phyloP scores from a whole-genome alignment of 1,140 invertebrate genomes.

The Drosophila melanogaster region DNA sequence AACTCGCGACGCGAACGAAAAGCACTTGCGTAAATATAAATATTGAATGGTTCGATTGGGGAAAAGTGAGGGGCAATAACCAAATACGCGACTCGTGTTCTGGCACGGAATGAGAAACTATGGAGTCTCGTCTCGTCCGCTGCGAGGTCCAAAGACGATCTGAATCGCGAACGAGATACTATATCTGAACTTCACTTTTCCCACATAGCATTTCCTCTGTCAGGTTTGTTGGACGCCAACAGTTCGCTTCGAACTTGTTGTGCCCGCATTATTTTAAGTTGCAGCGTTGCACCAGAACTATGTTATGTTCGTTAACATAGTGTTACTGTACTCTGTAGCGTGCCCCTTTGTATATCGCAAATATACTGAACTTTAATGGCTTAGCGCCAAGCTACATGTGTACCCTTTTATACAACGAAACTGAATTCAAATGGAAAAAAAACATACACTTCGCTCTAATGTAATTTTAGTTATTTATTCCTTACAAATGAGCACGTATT shows the following conservation, averaged over 20 bases:
- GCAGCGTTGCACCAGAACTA: not conserved
- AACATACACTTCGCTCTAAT: too few species aligned
- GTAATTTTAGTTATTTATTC: too few species aligned
- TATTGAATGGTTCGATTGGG: constrained; percentile 38
- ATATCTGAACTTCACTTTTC: constrained; percentile 5
- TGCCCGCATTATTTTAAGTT: not conserved
- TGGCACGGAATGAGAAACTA: not conserved
- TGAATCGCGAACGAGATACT: constrained; percentile 1
- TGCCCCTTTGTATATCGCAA: not conserved
- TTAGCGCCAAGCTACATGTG: not conserved
- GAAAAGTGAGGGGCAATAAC: constrained; percentile 15
- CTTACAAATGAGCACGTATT: too few species aligned
- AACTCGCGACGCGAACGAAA: constrained; percentile 40
- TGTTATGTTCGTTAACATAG: not conserved
- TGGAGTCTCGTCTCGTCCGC: not conserved
- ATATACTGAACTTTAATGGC: not conserved
- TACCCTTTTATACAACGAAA: too few species aligned
- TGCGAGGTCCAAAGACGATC: constrained; percentile 4
- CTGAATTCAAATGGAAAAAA: too few species aligned
- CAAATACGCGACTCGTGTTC: constrained; percentile 4
- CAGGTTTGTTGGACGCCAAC: not conserved
- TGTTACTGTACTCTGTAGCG: not conserved
- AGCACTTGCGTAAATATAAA: constrained; percentile 79
- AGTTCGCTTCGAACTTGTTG: not conserved
- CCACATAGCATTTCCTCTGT: not conserved